A percentile compares a stretch with the other conserved stretches of the same genome.
These are phyloP conservation scores for Ormia ochracea DNA, from an alignment of 2,888 invertebrate genomes.

Conservation along the genomic window DNA sequence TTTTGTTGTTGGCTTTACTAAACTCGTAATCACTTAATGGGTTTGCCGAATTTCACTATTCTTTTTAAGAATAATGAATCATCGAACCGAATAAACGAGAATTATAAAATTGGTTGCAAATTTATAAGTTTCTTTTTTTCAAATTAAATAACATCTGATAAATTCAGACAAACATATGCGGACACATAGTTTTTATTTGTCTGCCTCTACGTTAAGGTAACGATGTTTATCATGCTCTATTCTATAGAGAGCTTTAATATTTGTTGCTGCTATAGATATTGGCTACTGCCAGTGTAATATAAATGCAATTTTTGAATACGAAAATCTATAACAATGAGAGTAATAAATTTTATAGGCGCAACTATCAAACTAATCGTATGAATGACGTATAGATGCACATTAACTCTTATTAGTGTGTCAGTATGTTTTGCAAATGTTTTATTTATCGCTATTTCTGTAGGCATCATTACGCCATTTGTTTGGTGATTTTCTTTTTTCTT, in stretches of 20 bases:
- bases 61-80: no score
- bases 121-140: no score
- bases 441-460: slow-evolving; percentile 45
- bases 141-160: no score
- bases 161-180: background rate
- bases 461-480: slow-evolving; percentile 53
- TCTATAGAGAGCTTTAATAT: slow-evolving; percentile 22
- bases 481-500: slow-evolving; percentile 18
- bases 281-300: slow-evolving; percentile 20
- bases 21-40: no score
- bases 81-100: no score
- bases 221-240: slow-evolving; percentile 55
- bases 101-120: no score
- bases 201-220: background rate
- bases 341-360: background rate
- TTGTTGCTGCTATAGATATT: slow-evolving; percentile 9
- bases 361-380: background rate
- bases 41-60: no score
- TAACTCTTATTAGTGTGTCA: slow-evolving; percentile 20
- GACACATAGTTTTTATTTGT: no score
- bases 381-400: slow-evolving; percentile 1
- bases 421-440: slow-evolving; percentile 25
- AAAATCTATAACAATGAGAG: slow-evolving; percentile 21
- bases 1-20: no score
- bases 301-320: slow-evolving; percentile 15